Conservation (phyloP, 2,113 vertebrate species). For the Amblyopsis rosae region DNA sequence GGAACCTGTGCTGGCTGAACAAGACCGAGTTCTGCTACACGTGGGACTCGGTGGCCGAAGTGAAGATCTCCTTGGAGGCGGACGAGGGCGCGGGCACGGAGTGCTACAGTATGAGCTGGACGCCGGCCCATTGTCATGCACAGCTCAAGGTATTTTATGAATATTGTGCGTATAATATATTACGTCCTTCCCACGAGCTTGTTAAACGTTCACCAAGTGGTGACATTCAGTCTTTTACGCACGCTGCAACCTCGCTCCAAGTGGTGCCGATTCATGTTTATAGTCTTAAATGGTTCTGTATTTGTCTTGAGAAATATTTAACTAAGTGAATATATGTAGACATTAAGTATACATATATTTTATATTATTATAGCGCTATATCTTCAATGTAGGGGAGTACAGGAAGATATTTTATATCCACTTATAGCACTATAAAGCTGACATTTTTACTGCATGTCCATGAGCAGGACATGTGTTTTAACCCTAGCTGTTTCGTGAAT, state of each 20-base stretch:
- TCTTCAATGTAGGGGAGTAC: too few relatives aligned
- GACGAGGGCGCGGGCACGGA: slow-evolving; percentile 74
- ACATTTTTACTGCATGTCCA: background rate
- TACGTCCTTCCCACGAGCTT: too few relatives aligned
- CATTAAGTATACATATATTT: too few relatives aligned
- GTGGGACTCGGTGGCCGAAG: slow-evolving; percentile 85
- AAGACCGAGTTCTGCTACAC: slow-evolving; percentile 87
- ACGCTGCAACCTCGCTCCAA: too few relatives aligned
- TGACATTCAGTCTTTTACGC: too few relatives aligned
- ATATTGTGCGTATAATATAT: too few relatives aligned
- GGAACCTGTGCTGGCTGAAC: slow-evolving; percentile 87
- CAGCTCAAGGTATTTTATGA: slow-evolving; percentile 79
- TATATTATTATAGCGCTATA: too few relatives aligned
- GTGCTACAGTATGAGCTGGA: slow-evolving; percentile 85
- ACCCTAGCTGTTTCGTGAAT: background rate
- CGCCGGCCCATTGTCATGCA: slow-evolving; percentile 83
- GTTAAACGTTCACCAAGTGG: too few relatives aligned
- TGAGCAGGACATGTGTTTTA: background rate
- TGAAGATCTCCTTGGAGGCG: slow-evolving; percentile 80
- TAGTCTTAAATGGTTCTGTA: too few relatives aligned
- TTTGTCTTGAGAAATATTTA: too few relatives aligned
- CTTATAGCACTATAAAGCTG: background rate
- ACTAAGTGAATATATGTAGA: too few relatives aligned
- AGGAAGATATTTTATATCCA: background rate
- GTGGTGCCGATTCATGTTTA: too few relatives aligned